A percentile compares a stretch with the other conserved stretches of the same genome.
phyloP scores from a whole-genome alignment of 2,797 vertebrate species.

The Rhinatrema bivittatum region DNA sequence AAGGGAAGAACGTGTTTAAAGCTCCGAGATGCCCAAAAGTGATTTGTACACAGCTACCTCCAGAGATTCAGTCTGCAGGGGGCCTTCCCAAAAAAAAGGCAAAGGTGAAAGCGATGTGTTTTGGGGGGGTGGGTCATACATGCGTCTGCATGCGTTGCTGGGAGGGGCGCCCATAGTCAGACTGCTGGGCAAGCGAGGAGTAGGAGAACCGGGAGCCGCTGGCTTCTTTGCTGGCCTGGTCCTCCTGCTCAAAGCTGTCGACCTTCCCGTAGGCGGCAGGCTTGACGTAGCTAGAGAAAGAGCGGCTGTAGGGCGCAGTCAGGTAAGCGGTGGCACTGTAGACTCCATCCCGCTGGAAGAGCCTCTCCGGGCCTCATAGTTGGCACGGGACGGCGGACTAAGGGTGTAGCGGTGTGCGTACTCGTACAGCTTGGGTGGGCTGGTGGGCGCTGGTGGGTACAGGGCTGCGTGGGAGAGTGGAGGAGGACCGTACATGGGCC shows the following conservation, averaged over 20 bases:
- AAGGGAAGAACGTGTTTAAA: no score
- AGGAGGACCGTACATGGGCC: constrained; percentile 66
- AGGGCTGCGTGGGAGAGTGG: constrained; percentile 68
- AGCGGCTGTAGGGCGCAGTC: constrained; percentile 72
- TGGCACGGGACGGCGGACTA: constrained; percentile 56
- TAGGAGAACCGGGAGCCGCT: constrained; percentile 76
- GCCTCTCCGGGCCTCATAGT: constrained; percentile 58
- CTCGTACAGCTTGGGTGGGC: constrained; percentile 51
- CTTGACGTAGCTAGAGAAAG: constrained; percentile 80
- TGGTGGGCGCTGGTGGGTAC: constrained; percentile 34
- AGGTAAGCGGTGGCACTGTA: constrained; percentile 68
- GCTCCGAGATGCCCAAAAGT: no score
- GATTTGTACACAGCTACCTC: no score
- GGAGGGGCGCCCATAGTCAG: constrained; percentile 71
- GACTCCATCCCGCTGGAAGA: constrained; percentile 8
- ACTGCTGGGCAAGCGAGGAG: constrained; percentile 72
- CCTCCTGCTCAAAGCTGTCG: constrained; percentile 68
- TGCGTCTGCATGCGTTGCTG: constrained; percentile 87
- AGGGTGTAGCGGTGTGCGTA: constrained; percentile 70
- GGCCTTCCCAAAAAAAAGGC: no score
- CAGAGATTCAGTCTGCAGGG: no score
- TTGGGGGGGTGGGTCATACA: constrained; percentile 63
- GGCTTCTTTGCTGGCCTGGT: constrained; percentile 69
- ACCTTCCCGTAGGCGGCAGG: constrained; percentile 72
- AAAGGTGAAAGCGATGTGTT: no score